Evolutionary conservation across 2,113 vertebrate genomes (phyloP), one percentile per base, ranked within the genome.

Genomic region (Enhydra lutris): DNA sequence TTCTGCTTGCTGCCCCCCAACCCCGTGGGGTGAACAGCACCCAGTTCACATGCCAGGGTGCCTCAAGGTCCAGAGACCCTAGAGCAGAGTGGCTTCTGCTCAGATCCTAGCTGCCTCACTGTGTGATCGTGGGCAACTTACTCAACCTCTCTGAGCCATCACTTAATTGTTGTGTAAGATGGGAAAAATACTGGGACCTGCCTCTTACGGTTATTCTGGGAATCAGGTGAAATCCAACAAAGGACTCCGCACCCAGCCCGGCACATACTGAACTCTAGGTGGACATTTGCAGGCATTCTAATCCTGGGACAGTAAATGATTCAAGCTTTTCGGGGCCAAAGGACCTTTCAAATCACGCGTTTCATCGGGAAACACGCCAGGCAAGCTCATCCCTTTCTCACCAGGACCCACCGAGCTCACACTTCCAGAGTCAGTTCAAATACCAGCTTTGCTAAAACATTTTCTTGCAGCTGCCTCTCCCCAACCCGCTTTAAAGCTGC

Each of bases 251-350:
- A 31, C 9, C 1, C 23, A 9, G 8, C 39, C 20, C 0, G 31
- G 89, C 24, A n/a, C 17, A 23, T 4, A 6, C 0, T 34, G 20
- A 13, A 76, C 18, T 78, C 47, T 45, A 7, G 15, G 61, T 6
- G 21, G 86, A 61, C 85, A 76, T 31, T 1, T n/a, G 45, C 55
- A 36, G 7, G n/a, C 39, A 45, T 18, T 45, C 83, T 31, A 0
- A 5, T 29, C 61, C 9, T 24, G 63, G 21, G 50, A 55, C 12
- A 65, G 7, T 11, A 3, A 71, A 24, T 0, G 1, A 6, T 24
- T 59, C 29, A n/a, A 50, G 23, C 18, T 52, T 34, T 31, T 55
- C 39, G 17, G 42, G 74, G 52, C 57, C 73, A 89, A 83, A 55
- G 0, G 17, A 36, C 39, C 88, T 87, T 42, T 61, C 73, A 67